Conservation (phyloP, 2,113 vertebrate genomes). For the Naja naja region DNA sequence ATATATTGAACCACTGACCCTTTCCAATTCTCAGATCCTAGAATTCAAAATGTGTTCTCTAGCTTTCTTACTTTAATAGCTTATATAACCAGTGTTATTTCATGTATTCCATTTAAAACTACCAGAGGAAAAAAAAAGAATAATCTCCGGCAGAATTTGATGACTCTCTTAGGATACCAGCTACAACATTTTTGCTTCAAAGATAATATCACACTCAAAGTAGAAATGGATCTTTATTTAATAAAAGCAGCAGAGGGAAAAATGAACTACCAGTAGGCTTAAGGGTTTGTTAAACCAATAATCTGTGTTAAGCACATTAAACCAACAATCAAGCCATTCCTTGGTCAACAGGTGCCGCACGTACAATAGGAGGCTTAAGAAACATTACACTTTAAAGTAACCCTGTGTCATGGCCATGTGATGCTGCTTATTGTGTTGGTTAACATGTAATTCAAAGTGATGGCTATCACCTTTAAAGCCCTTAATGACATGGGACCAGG, state of each 20-base stretch:
- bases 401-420: slow-evolving; percentile 32
- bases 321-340: not conserved
- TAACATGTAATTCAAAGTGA: not conserved
- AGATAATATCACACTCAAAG: slow-evolving; percentile 4
- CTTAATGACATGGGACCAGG: not conserved
- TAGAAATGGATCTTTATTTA: not conserved
- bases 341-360: not conserved
- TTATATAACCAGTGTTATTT: not conserved
- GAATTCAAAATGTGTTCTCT: not conserved
- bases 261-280: not conserved
- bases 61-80: not conserved
- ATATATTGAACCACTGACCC: not conserved
- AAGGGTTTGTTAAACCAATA: not conserved
- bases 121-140: not conserved
- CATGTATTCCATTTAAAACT: not conserved
- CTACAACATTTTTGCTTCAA: slow-evolving; percentile 42
- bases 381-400: not conserved
- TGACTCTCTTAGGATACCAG: slow-evolving; percentile 37
- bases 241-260: not conserved
- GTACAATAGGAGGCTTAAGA: not conserved
- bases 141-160: not conserved
- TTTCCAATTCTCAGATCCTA: not conserved
- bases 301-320: not conserved
- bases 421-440: slow-evolving; percentile 15
- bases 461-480: not conserved